Conservation (phyloP, 2,797 vertebrate species). For the Bucorvus abyssinicus region DNA sequence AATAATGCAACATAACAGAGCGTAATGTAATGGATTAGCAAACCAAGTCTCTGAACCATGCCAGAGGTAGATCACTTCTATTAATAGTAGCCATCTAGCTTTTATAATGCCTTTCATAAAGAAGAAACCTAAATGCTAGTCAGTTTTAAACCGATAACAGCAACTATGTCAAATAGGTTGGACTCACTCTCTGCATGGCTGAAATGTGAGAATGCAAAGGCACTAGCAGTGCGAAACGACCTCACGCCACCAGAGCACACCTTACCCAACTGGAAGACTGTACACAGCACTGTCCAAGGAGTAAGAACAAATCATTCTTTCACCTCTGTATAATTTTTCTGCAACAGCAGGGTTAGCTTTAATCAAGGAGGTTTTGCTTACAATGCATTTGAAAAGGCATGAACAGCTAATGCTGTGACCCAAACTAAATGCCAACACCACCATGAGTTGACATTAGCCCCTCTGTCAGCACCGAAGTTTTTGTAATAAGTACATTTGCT, state of each 20-base stretch:
- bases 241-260: neutral
- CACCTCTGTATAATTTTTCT: neutral
- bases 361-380: neutral
- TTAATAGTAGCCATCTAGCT: conserved; percentile 1
- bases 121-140: neutral
- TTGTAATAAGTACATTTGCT: neutral
- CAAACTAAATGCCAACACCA: neutral
- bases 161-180: neutral
- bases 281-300: neutral
- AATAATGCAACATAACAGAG: neutral
- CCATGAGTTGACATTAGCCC: neutral
- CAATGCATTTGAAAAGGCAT: neutral
- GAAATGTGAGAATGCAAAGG: neutral
- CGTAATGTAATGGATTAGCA: neutral
- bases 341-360: neutral
- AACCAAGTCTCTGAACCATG: neutral
- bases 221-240: neutral
- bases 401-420: neutral
- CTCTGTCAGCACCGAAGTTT: neutral
- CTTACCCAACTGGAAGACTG: neutral
- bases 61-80: neutral
- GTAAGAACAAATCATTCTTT: neutral
- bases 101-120: neutral
- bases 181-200: neutral
- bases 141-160: neutral